Conservation (phyloP, 2,113 vertebrate species). For the Mesocricetus auratus region DNA sequence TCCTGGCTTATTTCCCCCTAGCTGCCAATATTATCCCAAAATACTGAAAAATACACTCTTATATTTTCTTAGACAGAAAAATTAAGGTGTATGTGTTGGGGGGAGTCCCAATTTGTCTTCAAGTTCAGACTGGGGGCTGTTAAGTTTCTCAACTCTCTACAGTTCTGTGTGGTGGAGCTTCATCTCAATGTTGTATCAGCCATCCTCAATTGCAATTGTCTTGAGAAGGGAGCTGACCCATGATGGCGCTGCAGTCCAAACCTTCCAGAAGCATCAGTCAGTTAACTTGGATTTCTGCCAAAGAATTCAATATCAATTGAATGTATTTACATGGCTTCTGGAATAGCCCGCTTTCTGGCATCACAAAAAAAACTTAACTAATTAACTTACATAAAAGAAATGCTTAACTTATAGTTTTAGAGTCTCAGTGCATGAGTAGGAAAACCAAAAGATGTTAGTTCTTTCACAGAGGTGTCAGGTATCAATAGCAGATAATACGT, state of each 20-base stretch:
- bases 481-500: no score
- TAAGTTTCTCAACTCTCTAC: not conserved
- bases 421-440: not conserved
- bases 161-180: fast-evolving
- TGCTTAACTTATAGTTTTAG: not conserved
- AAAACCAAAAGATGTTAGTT: not conserved
- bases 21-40: not conserved
- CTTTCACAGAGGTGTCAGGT: not conserved
- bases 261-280: not conserved
- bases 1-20: not conserved
- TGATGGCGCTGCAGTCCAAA: not conserved
- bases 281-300: not conserved
- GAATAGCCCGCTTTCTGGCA: not conserved
- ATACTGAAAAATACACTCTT: not conserved
- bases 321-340: not conserved
- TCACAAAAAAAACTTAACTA: not conserved
- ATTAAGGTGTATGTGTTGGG: not conserved
- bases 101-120: not conserved
- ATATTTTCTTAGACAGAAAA: not conserved
- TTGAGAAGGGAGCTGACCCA: not conserved
- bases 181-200: not conserved
- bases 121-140: not conserved
- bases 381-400: not conserved
- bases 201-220: not conserved
- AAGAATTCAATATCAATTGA: no score